Percentiles rank a stretch among this genome's conserved stretches.
phyloP scores from a whole-genome alignment of 2,888 invertebrate genomes.

The Ditula angustiorana region DNA sequence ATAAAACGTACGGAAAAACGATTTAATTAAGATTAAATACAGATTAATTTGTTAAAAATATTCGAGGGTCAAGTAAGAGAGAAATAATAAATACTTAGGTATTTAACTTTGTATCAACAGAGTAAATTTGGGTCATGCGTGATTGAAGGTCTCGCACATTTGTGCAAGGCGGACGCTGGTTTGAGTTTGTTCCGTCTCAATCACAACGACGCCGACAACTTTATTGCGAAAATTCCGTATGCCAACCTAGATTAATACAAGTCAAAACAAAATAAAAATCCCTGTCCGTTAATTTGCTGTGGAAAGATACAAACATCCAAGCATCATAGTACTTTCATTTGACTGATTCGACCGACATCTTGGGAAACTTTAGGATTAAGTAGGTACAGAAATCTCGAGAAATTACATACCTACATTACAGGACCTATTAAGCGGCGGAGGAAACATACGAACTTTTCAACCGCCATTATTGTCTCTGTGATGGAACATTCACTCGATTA shows the following conservation, averaged over 20 bases:
- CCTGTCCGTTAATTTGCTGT: not conserved
- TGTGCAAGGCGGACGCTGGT: constrained; percentile 15
- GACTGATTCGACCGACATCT: too few relatives aligned
- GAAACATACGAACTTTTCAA: too few relatives aligned
- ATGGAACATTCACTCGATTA: too few relatives aligned
- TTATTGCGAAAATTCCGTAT: constrained; percentile 24
- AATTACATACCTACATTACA: too few relatives aligned
- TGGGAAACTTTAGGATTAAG: too few relatives aligned
- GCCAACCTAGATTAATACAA: constrained; percentile 4
- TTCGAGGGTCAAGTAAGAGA: constrained; percentile 35
- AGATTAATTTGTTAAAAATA: not conserved
- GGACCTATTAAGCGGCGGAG: too few relatives aligned
- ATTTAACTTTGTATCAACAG: not conserved
- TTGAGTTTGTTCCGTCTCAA: constrained; percentile 31
- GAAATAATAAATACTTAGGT: not conserved
- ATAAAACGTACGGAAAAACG: not conserved
- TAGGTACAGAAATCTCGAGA: too few relatives aligned
- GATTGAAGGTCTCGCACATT: constrained; percentile 30
- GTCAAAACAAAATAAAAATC: not conserved
- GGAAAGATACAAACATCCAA: not conserved
- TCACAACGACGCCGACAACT: constrained; percentile 1
- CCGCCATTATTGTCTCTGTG: too few relatives aligned
- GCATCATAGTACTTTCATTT: too few relatives aligned
- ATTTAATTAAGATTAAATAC: not conserved
- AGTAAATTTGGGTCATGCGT: constrained; percentile 33